A percentile compares a stretch with the other conserved stretches of the same genome.
These are phyloP conservation scores for Malurus elegans DNA, from an alignment of 2,113 vertebrate genomes.

Conservation along the genomic window DNA sequence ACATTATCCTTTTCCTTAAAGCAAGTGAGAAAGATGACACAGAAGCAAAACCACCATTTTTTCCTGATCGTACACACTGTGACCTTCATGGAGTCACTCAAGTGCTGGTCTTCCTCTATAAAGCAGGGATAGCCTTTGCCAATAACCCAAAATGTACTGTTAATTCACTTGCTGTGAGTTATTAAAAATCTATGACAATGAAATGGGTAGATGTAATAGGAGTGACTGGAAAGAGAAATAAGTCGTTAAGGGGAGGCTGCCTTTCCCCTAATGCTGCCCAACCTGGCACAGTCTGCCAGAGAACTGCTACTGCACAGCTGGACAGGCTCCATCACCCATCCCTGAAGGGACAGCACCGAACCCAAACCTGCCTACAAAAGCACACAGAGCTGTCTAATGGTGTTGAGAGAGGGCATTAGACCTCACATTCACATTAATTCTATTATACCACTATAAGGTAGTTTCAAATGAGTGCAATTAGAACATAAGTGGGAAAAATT, in stretches of 20 bases:
- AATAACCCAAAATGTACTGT: not conserved
- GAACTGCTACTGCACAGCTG: not conserved
- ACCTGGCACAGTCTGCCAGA: not conserved
- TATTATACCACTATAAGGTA: not conserved
- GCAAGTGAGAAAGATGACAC: not conserved
- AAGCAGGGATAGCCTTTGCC: not conserved
- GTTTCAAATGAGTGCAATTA: constrained; percentile 3
- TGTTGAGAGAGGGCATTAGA: not conserved
- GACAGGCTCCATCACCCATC: not conserved
- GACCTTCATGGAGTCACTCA: not conserved
- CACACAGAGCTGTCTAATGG: not conserved
- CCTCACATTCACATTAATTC: not conserved
- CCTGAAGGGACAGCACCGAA: not conserved
- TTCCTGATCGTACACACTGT: not conserved
- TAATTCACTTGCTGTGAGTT: not conserved
- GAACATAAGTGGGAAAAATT: not conserved
- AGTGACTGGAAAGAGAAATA: not conserved
- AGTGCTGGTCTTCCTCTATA: not conserved
- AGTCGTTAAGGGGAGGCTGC: not conserved
- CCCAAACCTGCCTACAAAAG: not conserved
- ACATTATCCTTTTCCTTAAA: not conserved
- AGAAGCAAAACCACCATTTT: not conserved
- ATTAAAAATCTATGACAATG: not conserved
- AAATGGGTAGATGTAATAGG: not conserved
- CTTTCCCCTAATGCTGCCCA: not conserved